Conservation (phyloP, 2,888 invertebrate species). For the Brachylomia viminalis region DNA sequence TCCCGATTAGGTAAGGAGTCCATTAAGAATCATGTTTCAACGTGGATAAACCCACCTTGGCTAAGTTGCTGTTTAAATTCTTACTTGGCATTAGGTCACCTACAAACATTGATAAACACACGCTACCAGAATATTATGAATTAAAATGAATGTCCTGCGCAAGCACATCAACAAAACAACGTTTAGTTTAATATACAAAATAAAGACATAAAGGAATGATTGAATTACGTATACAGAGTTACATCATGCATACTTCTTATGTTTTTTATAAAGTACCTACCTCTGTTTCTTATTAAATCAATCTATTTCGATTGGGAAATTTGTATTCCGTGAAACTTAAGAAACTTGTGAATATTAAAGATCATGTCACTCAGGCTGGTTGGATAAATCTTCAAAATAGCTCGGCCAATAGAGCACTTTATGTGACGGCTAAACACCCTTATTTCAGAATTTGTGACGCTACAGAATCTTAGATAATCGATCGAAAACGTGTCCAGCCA, state of each 20-base stretch:
- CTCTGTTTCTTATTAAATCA: slow-evolving; percentile 63
- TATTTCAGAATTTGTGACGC: too few species aligned
- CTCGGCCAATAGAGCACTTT: too few species aligned
- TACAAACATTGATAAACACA: slow-evolving; percentile 52
- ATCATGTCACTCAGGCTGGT: too few species aligned
- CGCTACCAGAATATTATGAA: slow-evolving; percentile 56
- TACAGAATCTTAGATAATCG: too few species aligned
- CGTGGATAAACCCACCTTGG: slow-evolving; percentile 63
- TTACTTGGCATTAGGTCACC: slow-evolving; percentile 59
- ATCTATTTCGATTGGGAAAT: slow-evolving; percentile 60
- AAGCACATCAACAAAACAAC: slow-evolving; percentile 33
- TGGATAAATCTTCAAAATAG: too few species aligned
- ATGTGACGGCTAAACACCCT: too few species aligned
- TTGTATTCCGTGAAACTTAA: slow-evolving; percentile 65
- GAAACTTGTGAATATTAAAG: slow-evolving; percentile 64
- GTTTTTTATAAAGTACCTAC: slow-evolving; percentile 48
- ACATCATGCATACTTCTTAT: slow-evolving; percentile 46
- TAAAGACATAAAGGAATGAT: slow-evolving; percentile 45
- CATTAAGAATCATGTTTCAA: slow-evolving; percentile 43
- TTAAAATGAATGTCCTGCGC: slow-evolving; percentile 44
- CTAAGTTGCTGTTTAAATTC: slow-evolving; percentile 53
- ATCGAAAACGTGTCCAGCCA: too few species aligned
- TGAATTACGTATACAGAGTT: slow-evolving; percentile 50
- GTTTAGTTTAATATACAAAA: slow-evolving; percentile 36
- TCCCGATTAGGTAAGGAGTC: slow-evolving; percentile 52